Percentiles rank a stretch among this genome's conserved stretches.
phyloP scores from a whole-genome alignment of 2,113 vertebrate genomes.

The Sphaerodactylus townsendi region DNA sequence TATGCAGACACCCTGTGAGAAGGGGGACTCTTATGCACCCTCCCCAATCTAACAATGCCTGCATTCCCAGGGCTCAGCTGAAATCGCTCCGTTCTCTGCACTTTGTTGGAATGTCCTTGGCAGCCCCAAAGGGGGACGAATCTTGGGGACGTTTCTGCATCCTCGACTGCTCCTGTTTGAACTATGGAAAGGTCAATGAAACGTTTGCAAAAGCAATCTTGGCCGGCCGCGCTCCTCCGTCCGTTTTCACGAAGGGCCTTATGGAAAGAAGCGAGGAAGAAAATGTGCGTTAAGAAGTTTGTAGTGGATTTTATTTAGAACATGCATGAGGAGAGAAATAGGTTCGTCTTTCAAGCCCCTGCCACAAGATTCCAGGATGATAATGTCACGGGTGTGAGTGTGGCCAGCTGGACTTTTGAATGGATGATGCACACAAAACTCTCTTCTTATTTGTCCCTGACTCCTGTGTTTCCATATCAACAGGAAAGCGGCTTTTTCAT shows the following conservation, averaged over 20 bases:
- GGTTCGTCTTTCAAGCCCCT: not conserved
- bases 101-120: conserved; percentile 60
- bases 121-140: conserved; percentile 15
- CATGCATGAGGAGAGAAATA: not conserved
- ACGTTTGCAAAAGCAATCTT: not conserved
- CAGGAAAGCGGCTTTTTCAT: not conserved
- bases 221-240: not conserved
- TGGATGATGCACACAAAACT: conserved; percentile 38
- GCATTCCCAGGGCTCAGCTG: conserved; percentile 15
- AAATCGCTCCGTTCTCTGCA: conserved; percentile 17
- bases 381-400: conserved; percentile 32
- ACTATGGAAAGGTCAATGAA: conserved; percentile 20
- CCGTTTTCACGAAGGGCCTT: not conserved
- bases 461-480: conserved; percentile 52
- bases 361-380: conserved; percentile 1
- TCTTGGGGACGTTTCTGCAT: not conserved
- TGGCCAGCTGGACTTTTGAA: conserved; percentile 22
- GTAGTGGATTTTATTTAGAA: not conserved
- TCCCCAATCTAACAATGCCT: not conserved
- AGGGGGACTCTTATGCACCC: conserved; percentile 15
- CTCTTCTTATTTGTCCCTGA: conserved; percentile 44
- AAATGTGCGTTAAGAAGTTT: not conserved
- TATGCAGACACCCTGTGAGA: not conserved
- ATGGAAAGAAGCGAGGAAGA: not conserved
- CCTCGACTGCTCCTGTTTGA: conserved; percentile 25